Conservation (phyloP, 2,797 vertebrate species). For the Trachurus trachurus region DNA sequence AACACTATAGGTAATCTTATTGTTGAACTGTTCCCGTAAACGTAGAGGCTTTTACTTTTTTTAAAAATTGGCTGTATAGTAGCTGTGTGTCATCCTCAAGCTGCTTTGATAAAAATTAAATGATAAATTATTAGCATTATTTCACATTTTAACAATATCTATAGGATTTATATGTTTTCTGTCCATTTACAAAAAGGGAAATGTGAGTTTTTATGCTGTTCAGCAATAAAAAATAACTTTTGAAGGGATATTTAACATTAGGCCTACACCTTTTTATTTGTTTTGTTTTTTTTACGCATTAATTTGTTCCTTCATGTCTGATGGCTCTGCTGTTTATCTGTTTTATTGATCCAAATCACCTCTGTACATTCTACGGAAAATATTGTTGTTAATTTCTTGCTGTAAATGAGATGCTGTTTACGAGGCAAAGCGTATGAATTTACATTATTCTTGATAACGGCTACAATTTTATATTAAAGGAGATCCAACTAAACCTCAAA, state of each 20-base stretch:
- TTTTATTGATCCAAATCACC: conserved; percentile 55
- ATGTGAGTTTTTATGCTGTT: conserved; percentile 1
- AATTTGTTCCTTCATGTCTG: conserved; percentile 19
- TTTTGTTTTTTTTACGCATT: not conserved
- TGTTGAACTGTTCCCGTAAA: not conserved
- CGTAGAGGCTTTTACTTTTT: not conserved
- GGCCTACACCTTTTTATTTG: not conserved
- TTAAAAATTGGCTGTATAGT: not conserved
- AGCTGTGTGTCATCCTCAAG: conserved; percentile 37
- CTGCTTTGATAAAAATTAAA: not conserved
- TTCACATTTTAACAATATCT: conserved; percentile 4
- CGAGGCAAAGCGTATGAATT: conserved; percentile 57
- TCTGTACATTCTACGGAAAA: conserved; percentile 55
- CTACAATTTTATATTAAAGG: conserved; percentile 75
- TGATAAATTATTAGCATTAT: not conserved
- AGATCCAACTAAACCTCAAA: conserved; percentile 32
- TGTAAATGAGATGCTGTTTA: conserved; percentile 73
- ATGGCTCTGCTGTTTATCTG: conserved; percentile 23
- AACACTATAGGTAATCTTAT: not conserved
- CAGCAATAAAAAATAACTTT: conserved; percentile 11
- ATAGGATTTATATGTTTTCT: conserved; percentile 21
- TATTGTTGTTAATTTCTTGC: conserved; percentile 55
- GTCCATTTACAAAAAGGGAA: conserved; percentile 27
- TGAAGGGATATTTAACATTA: conserved; percentile 27
- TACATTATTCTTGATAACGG: conserved; percentile 68